These are phyloP conservation scores for Flexamia atlantica DNA, from an alignment of 2,888 invertebrate genomes.

Conservation along the genomic window DNA sequence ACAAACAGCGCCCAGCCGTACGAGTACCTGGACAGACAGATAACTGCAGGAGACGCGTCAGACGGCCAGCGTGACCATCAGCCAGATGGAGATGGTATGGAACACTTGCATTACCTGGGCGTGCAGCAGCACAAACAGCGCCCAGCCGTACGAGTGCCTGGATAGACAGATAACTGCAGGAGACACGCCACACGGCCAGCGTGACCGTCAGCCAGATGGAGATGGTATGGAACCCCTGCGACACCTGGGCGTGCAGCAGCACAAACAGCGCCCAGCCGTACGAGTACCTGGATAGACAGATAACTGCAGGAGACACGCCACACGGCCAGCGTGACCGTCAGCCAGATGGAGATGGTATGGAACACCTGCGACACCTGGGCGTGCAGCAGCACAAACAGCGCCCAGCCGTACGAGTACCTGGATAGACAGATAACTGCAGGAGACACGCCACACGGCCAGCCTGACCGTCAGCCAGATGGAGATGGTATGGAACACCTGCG, in stretches of 20 bases:
- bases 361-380: slow-evolving; percentile 84
- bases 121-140: slow-evolving; percentile 92
- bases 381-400: slow-evolving; percentile 92
- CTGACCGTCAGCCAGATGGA: slow-evolving; percentile 96
- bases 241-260: slow-evolving; percentile 94
- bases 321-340: no score
- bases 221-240: slow-evolving; percentile 87
- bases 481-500: slow-evolving; percentile 92
- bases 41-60: no score
- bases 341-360: not conserved
- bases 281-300: not conserved
- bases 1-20: no score
- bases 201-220: slow-evolving; percentile 96
- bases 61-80: slow-evolving; percentile 94
- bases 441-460: slow-evolving; percentile 87
- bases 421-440: not conserved
- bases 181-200: slow-evolving; percentile 88
- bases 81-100: slow-evolving; percentile 94
- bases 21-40: no score
- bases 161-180: not conserved
- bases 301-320: not conserved
- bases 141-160: slow-evolving; percentile 76
- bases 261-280: slow-evolving; percentile 88
- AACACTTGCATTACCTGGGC: slow-evolving; percentile 93
- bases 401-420: slow-evolving; percentile 82